These are phyloP conservation scores for Phalacrocorax pelagicus DNA, from an alignment of 2,113 vertebrate genomes.

Conservation along the genomic window DNA sequence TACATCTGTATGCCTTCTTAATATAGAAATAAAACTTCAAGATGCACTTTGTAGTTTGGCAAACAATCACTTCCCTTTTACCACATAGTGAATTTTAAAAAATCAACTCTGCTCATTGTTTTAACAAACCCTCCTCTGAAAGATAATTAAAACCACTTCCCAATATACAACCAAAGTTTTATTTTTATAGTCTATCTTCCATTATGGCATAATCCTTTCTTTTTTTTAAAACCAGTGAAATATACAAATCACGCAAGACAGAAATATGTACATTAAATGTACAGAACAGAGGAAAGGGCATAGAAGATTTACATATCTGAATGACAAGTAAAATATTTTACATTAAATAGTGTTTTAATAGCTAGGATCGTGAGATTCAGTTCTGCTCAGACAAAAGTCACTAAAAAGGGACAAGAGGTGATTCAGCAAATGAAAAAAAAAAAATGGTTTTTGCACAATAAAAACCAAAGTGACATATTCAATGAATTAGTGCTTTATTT, in stretches of 20 bases:
- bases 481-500: conserved; percentile 80
- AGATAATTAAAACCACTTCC: conserved; percentile 79
- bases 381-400: conserved; percentile 73
- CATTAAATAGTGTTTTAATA: conserved; percentile 85
- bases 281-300: conserved; percentile 78
- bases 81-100: conserved; percentile 41
- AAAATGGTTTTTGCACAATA: conserved; percentile 77
- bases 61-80: conserved; percentile 39
- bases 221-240: conserved; percentile 79
- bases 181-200: conserved; percentile 85
- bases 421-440: conserved; percentile 66
- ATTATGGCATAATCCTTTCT: conserved; percentile 76
- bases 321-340: conserved; percentile 83
- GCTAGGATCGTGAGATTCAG: conserved; percentile 75
- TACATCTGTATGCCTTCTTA: conserved; percentile 36
- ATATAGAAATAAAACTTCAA: conserved; percentile 48
- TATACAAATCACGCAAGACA: conserved; percentile 84
- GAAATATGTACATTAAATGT: conserved; percentile 88
- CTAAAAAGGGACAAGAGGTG: conserved; percentile 71
- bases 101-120: conserved; percentile 52
- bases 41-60: conserved; percentile 42
- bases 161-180: conserved; percentile 82
- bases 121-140: conserved; percentile 64
- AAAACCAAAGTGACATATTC: conserved; percentile 81
- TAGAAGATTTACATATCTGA: conserved; percentile 84